phyloP scores from a whole-genome alignment of 2,113 vertebrate genomes.

The Dunckerocampus dactyliophorus region DNA sequence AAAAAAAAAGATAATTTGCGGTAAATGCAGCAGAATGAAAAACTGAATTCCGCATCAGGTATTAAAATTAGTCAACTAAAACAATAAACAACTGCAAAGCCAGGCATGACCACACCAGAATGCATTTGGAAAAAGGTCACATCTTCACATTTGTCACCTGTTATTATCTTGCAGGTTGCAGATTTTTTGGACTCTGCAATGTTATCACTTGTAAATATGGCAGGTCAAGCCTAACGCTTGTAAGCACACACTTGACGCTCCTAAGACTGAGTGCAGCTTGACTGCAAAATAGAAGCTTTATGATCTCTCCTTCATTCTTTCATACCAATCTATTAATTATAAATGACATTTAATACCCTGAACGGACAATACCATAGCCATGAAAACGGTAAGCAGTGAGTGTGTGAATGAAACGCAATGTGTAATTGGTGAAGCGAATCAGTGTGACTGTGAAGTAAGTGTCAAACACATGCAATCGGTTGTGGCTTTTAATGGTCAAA shows the following conservation, averaged over 20 bases:
- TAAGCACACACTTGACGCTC: constrained; percentile 50
- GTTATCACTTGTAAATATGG: constrained; percentile 50
- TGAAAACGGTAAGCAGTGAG: constrained; percentile 19
- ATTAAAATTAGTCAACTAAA: no score
- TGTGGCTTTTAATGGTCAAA: constrained; percentile 12
- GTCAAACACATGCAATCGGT: constrained; percentile 45
- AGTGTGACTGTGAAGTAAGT: constrained; percentile 33
- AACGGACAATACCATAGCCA: constrained; percentile 18
- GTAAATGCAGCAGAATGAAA: no score
- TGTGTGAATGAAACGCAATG: constrained; percentile 39
- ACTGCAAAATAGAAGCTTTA: background rate
- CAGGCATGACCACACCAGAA: constrained; percentile 17
- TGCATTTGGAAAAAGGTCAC: constrained; percentile 65
- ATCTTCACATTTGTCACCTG: constrained; percentile 68
- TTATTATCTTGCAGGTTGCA: constrained; percentile 56
- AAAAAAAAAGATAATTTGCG: no score
- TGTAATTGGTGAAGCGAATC: constrained; percentile 43
- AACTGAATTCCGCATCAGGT: no score
- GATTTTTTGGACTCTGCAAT: constrained; percentile 42
- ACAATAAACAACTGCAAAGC: no score
- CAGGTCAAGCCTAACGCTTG: constrained; percentile 64
- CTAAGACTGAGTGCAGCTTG: background rate
- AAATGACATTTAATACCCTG: constrained; percentile 30
- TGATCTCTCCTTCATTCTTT: background rate
- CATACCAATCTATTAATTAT: constrained; percentile 19